phyloP scores from a whole-genome alignment of 2,113 vertebrate species.

The Picathartes gymnocephalus region DNA sequence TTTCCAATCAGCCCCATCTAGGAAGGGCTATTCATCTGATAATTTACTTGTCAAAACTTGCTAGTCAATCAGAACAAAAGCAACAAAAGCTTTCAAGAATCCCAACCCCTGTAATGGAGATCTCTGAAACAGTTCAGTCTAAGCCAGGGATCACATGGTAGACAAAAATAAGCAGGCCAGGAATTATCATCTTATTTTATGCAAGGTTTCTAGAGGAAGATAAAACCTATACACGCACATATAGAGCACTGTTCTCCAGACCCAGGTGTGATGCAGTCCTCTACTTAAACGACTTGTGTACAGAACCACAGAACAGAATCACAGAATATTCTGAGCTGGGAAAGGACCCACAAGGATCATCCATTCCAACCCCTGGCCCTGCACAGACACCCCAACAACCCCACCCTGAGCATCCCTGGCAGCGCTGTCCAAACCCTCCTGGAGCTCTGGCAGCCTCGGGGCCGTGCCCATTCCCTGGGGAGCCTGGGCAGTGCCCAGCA shows the following conservation, averaged over 20 bases:
- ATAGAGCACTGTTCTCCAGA: not conserved
- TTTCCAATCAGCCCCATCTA: constrained; percentile 19
- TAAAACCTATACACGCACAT: not conserved
- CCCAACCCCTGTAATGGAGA: not conserved
- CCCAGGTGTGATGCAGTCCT: not conserved
- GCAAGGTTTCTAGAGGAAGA: not conserved
- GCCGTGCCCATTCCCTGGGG: not conserved
- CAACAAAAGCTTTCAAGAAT: constrained; percentile 16
- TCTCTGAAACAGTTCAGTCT: not conserved
- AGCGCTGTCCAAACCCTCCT: not conserved
- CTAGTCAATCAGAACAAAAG: constrained; percentile 37
- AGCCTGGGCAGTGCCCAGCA: not conserved
- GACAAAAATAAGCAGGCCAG: not conserved
- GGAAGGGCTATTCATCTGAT: constrained; percentile 30
- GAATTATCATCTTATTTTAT: not conserved
- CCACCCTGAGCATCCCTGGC: not conserved
- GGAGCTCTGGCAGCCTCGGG: not conserved
- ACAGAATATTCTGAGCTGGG: not conserved
- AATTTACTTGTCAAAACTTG: constrained; percentile 51
- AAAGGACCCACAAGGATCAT: fast-evolving
- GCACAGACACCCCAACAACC: not conserved
- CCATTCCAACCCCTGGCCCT: fast-evolving
- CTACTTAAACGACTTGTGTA: not conserved
- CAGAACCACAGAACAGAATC: not conserved
- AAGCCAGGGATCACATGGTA: not conserved